Evolutionary conservation across 2,888 invertebrate species (phyloP).

Genomic region (Deilephila porcellus): DNA sequence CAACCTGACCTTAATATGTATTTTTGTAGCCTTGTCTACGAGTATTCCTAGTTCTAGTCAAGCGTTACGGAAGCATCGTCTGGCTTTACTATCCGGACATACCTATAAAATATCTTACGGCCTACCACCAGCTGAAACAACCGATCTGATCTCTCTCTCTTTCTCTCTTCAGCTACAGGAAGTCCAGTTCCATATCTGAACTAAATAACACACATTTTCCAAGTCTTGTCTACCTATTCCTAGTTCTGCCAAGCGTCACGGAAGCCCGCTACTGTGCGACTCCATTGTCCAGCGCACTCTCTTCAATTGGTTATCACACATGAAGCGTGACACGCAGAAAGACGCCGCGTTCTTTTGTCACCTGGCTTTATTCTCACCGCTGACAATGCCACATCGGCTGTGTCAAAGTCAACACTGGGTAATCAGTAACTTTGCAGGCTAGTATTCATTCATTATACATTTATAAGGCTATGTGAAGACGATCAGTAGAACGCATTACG

Average conservation of each 20-base stretch:
- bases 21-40: too few species aligned
- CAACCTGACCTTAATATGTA: too few species aligned
- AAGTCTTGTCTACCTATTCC: conserved; percentile 46
- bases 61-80: too few species aligned
- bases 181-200: too few species aligned
- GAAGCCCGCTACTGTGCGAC: conserved; percentile 81
- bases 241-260: conserved; percentile 60
- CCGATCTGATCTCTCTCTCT: too few species aligned
- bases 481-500: not conserved
- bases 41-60: too few species aligned
- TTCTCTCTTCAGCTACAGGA: too few species aligned
- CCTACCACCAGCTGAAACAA: too few species aligned
- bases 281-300: conserved; percentile 61
- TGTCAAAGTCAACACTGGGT: conserved; percentile 38
- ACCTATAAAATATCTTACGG: too few species aligned
- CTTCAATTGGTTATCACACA: conserved; percentile 72
- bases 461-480: not conserved
- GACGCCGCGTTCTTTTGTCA: conserved; percentile 69
- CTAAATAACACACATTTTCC: conserved; percentile 34
- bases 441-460: not conserved
- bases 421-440: conserved; percentile 34
- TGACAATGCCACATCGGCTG: conserved; percentile 47
- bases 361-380: conserved; percentile 52
- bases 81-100: too few species aligned
- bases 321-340: conserved; percentile 64